Percentiles rank a stretch among this genome's conserved stretches.
phyloP scores from a whole-genome alignment of 92 coral and sea anemone genomes.

The Palythoa grandis region DNA sequence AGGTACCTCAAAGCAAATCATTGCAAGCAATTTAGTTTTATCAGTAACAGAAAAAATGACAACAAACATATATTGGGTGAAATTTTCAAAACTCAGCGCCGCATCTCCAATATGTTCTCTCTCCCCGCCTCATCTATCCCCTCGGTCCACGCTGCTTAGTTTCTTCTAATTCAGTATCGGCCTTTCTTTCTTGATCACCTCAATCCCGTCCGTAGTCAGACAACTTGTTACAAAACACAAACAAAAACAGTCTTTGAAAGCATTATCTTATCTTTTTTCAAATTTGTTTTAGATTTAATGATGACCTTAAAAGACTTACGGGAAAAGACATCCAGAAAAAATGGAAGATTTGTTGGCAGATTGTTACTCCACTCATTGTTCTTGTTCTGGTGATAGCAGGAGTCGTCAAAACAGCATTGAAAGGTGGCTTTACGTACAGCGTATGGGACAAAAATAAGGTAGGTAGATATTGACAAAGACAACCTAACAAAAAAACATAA shows the following conservation, averaged over 20 bases:
- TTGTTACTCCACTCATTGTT: conserved; percentile 87
- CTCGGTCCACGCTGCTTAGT: too few relatives aligned
- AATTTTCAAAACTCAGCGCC: too few relatives aligned
- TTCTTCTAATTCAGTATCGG: too few relatives aligned
- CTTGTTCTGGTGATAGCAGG: conserved; percentile 78
- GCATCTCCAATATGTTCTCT: too few relatives aligned
- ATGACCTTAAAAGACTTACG: conserved; percentile 75
- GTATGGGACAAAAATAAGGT: conserved; percentile 95
- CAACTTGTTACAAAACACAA: too few relatives aligned
- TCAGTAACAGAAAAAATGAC: too few relatives aligned
- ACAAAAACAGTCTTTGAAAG: not conserved
- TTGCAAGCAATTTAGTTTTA: too few relatives aligned
- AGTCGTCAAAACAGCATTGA: conserved; percentile 60
- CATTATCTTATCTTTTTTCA: not conserved
- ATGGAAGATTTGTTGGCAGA: conserved; percentile 95
- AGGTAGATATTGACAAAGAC: not conserved
- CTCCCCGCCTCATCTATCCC: too few relatives aligned
- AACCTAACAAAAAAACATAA: not conserved
- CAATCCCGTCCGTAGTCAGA: too few relatives aligned
- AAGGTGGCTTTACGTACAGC: conserved; percentile 59
- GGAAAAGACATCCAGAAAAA: conserved; percentile 68
- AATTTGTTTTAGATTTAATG: conserved; percentile 69
- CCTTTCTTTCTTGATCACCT: too few relatives aligned
- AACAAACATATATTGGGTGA: too few relatives aligned
- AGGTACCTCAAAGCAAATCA: too few relatives aligned